Percentiles rank a stretch among this genome's conserved stretches.
Conservation (phyloP, 2,888 invertebrate genomes). For the Nymphalis urticae region DNA sequence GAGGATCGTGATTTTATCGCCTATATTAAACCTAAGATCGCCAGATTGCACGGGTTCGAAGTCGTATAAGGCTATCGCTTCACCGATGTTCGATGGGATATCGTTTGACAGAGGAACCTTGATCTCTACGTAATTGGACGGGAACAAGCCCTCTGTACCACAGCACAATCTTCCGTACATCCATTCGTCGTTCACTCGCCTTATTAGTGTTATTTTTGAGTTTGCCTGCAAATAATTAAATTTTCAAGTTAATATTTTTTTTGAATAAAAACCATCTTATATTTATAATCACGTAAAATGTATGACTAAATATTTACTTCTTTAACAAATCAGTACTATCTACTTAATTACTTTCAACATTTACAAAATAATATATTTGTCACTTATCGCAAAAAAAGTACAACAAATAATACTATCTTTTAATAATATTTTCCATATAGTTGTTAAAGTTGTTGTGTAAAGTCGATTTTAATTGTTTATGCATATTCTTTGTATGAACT, state of each 20-base stretch:
- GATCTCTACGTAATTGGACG: conserved; percentile 88
- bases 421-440: too few species aligned
- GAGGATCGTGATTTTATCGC: conserved; percentile 82
- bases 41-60: conserved; percentile 83
- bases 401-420: too few species aligned
- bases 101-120: conserved; percentile 84
- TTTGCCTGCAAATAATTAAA: conserved; percentile 80
- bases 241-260: not conserved
- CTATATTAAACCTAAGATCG: conserved; percentile 61
- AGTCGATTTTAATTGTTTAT: too few species aligned
- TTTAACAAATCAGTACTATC: too few species aligned
- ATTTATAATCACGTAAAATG: not conserved
- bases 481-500: too few species aligned
- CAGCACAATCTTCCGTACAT: conserved; percentile 85
- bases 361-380: too few species aligned
- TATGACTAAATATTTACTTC: too few species aligned
- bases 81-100: conserved; percentile 53
- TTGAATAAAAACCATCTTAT: not conserved
- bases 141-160: conserved; percentile 90
- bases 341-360: too few species aligned
- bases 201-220: conserved; percentile 86
- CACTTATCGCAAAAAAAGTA: too few species aligned
- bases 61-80: conserved; percentile 85
- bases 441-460: too few species aligned
- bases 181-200: conserved; percentile 90